Base-by-base conservation (phyloP, 2,888 invertebrate genomes). In the Nomada fucata region DNA sequence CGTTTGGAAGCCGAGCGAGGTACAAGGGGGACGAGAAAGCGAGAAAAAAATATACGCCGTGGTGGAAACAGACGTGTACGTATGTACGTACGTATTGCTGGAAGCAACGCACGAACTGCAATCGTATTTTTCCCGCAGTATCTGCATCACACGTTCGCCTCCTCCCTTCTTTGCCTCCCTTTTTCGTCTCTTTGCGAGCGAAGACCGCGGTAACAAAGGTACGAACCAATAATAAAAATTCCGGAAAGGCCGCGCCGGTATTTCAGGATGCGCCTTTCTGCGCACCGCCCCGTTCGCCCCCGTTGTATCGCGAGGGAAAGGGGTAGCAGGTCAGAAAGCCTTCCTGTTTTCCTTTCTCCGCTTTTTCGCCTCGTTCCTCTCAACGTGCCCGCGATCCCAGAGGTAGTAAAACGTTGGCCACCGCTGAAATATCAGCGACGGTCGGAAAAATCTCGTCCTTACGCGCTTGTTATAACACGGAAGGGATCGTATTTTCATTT, bases 171-270 rank as follows among this genome's bases (percentile, higher is more conserved):
- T 57, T 23, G 36, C n/a, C 20, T 50, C 67, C 44, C 67, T 52
- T 67, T 79, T 57, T 61, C 63, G 23, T 26, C 50, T 50, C 47
- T 68, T 57, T 50, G 20, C 67, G 64, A 15, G 3, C 67, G 68
- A 64, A 65, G 55, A 76, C 70, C 78, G 85, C 42, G 61, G 83
- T 79, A 86, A 81, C 86, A 83, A 81, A 85, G 83, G 80, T 81
- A 79, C 73, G 72, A 75, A 75, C 78, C 83, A 72, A 72, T 76
- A 83, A 82, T 86, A 77, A 75, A 85, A 76, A 86, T 82, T 85
- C 88, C 75, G 57, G 69, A 60, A 71, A 75, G 74, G 61, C 63
- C 68, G 42, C 64, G 18, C 59, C 50, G 76, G 69, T 77, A 77
- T 79, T 72, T 63, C 76, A 55, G 82, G 71, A 74, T 75, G 69